Percentiles rank a stretch among this genome's conserved stretches.
Conservation (phyloP, 2,888 invertebrate genomes). For the Melieria omissa region DNA sequence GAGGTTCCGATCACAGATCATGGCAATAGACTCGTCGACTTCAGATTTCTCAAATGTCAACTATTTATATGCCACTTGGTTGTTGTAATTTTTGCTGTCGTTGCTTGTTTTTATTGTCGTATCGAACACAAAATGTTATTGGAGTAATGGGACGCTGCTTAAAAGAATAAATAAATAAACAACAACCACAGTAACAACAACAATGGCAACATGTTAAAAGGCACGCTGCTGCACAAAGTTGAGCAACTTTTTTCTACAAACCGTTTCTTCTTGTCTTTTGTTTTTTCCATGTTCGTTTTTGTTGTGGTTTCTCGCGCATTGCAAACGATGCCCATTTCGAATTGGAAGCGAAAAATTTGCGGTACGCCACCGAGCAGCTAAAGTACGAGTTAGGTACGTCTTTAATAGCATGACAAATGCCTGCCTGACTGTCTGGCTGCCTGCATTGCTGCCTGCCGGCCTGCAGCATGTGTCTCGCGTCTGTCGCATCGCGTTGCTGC, state of each 20-base stretch:
- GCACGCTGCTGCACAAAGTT: conserved; percentile 23
- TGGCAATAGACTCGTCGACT: conserved; percentile 32
- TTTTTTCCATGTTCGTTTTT: conserved; percentile 3
- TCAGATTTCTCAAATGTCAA: conserved; percentile 45
- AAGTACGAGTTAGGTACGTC: background rate
- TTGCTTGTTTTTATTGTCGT: background rate
- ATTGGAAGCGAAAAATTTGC: conserved; percentile 5
- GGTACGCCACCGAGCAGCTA: background rate
- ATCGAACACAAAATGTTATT: conserved; percentile 10
- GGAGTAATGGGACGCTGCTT: background rate
- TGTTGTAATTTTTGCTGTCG: background rate
- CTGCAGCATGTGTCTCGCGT: conserved; percentile 9
- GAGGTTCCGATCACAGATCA: conserved; percentile 38
- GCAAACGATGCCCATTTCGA: conserved; percentile 13
- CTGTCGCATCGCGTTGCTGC: background rate
- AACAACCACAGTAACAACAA: conserved; percentile 19
- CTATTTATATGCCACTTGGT: conserved; percentile 45
- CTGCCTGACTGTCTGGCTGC: background rate
- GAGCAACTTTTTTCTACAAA: conserved; percentile 24
- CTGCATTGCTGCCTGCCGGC: background rate
- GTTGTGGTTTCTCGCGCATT: conserved; percentile 7
- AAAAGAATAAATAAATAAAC: background rate
- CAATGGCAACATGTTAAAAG: conserved; percentile 8
- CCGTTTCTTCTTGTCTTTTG: conserved; percentile 5
- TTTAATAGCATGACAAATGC: conserved; percentile 30